Evolutionary conservation across 2,888 invertebrate species (phyloP), one percentile per base, ranked within the genome.

Genomic region (Hirtodrosophila histrioides): DNA sequence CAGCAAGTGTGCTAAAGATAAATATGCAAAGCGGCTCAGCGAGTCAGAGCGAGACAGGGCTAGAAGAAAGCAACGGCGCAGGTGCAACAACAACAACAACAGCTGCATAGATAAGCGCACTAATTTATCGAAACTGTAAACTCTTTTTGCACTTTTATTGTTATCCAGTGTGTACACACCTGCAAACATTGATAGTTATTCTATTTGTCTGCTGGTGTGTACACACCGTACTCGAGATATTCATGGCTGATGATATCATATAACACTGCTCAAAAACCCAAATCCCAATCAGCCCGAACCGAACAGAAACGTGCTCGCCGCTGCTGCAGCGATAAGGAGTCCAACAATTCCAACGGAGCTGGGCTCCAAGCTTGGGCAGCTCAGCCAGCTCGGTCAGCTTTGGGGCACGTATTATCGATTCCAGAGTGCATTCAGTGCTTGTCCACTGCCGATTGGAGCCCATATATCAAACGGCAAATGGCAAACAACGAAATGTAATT

Each of bases 401-500:
- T 64, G 49, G 49, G 51, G 60, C 81, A 81, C 88, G 81, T 81
- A 86, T 80, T 85, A 83, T 88, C 77, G 86, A 88, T 86, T 86
- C 54, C 73, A 68, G 79, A 9, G 71, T 81, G 84, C 81, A 88
- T 79, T 70, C 79, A 75, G 72, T 17, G 17, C 17, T 17, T 17
- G 17, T 17, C 63, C 65, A 56, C 39, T 61, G 60, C 56, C 71
- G 58, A 27, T 27, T 27, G 27, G 45, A 9, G 36, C 75, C 66
- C 64, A 66, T 82, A 70, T 69, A 86, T 88, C 88, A 83, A 81
- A 85, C 78, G 69, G 49, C 82, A 63, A 70, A 63, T 43, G 55
- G 31, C 60, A 54, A 87, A 87, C 84, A 88, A 46, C 86, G 51
- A 85, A 89, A 88, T 74, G 89, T 88, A 88, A 85, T 88, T 85